Percentiles rank a stretch among this genome's conserved stretches.
Conservation (phyloP, 2,113 vertebrate species). For the Paracanthobrama guichenoti region DNA sequence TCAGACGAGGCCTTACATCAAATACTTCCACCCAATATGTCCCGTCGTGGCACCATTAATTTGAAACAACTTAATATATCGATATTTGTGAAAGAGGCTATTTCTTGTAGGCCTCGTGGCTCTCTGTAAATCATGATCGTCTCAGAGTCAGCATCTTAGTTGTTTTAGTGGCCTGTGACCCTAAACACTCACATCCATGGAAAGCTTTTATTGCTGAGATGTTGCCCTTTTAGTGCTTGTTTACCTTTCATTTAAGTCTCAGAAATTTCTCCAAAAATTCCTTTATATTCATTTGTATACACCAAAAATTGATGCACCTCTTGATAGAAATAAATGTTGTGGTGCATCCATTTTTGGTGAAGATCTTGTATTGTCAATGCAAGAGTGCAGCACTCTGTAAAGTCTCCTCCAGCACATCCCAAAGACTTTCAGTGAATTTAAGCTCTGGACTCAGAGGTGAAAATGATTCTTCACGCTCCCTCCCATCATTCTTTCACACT, state of each 20-base stretch:
- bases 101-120: slow-evolving; percentile 22
- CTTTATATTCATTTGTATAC: too few relatives aligned
- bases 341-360: too few relatives aligned
- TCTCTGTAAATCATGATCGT: neutral
- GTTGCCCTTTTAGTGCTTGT: neutral
- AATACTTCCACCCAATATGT: neutral
- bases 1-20: neutral
- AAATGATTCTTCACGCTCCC: too few relatives aligned
- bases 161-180: slow-evolving; percentile 8
- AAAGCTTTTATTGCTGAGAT: neutral
- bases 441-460: too few relatives aligned
- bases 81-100: neutral
- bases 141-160: slow-evolving; percentile 3
- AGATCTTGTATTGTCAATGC: too few relatives aligned
- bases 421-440: too few relatives aligned
- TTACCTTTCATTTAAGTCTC: neutral
- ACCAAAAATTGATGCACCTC: neutral
- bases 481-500: too few relatives aligned
- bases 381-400: too few relatives aligned
- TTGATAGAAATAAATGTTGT: too few relatives aligned
- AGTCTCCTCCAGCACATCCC: too few relatives aligned
- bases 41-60: neutral
- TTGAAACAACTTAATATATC: neutral
- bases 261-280: neutral
- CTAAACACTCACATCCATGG: neutral